Percentiles rank a stretch among this genome's conserved stretches.
phyloP scores from a whole-genome alignment of 1,140 invertebrate genomes.

The Bombus vancouverensis region DNA sequence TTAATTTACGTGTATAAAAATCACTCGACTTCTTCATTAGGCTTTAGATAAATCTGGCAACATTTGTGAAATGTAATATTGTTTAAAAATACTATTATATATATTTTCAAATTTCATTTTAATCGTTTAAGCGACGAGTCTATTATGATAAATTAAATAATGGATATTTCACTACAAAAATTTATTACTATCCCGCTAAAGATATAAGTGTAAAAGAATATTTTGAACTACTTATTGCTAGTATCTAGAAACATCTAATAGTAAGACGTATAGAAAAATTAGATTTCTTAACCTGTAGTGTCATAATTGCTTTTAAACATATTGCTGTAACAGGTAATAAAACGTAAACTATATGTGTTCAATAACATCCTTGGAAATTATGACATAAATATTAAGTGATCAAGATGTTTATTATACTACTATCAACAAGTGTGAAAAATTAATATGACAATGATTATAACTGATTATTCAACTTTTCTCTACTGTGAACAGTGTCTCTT shows the following conservation, averaged over 20 bases:
- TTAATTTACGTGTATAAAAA: no score
- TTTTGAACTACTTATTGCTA: neutral
- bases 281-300: neutral
- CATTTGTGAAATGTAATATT: no score
- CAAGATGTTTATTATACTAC: neutral
- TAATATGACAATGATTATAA: neutral
- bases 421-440: neutral
- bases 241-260: neutral
- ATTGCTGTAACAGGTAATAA: neutral
- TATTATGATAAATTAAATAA: no score
- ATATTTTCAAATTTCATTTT: no score
- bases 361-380: neutral
- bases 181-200: no score
- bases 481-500: neutral
- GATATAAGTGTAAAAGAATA: no score
- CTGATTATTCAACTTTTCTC: neutral
- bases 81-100: no score
- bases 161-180: no score
- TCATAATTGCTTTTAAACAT: neutral
- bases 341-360: neutral
- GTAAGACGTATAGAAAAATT: no score
- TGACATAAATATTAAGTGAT: neutral
- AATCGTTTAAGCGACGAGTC: no score
- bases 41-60: no score
- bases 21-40: no score